phyloP scores from a whole-genome alignment of 2,797 vertebrate species.

The Oophaga sylvatica region DNA sequence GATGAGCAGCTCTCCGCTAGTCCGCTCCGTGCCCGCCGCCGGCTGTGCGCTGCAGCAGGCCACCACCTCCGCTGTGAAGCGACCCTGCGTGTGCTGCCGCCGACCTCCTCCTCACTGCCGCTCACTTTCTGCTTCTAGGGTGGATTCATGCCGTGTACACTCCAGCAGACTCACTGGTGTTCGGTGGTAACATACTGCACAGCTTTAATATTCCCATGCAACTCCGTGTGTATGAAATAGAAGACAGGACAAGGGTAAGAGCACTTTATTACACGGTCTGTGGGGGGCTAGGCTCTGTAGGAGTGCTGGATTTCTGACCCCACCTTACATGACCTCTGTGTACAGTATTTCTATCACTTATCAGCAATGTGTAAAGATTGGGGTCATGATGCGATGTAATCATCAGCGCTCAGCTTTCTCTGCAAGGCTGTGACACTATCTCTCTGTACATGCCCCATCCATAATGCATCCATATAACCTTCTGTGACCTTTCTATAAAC shows the following conservation, averaged over 20 bases:
- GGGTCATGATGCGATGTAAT: background rate
- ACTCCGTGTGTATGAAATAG: conserved; percentile 94
- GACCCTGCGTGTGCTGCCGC: conserved; percentile 10
- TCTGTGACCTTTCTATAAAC: conserved; percentile 35
- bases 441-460: background rate
- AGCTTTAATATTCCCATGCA: conserved; percentile 99
- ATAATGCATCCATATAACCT: conserved; percentile 38
- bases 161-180: conserved; percentile 93
- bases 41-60: conserved; percentile 28
- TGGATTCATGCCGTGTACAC: conserved; percentile 99
- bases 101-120: conserved; percentile 63
- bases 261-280: background rate
- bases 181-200: conserved; percentile 97
- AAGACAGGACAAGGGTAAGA: conserved; percentile 95
- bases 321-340: too few species aligned
- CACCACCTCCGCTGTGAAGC: background rate
- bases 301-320: too few species aligned
- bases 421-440: background rate
- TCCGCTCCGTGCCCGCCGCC: conserved; percentile 2
- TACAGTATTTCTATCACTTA: background rate
- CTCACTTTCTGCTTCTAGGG: conserved; percentile 76
- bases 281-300: too few species aligned
- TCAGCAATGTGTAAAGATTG: background rate
- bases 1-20: background rate
- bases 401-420: background rate